These are phyloP conservation scores for Carapus acus DNA, from an alignment of 2,797 vertebrate species.

Conservation along the genomic window DNA sequence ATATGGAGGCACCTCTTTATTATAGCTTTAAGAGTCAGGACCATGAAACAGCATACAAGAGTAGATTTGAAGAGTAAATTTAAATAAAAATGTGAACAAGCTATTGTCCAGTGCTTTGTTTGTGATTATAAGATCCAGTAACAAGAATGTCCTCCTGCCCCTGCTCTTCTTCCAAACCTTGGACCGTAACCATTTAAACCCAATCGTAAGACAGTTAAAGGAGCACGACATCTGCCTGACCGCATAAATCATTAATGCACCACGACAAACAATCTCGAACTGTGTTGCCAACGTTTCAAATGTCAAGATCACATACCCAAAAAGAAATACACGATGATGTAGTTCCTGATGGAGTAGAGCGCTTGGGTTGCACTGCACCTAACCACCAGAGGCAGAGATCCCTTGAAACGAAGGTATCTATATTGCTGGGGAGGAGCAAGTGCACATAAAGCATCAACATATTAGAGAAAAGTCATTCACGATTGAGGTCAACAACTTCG, in stretches of 20 bases:
- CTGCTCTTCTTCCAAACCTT: background rate
- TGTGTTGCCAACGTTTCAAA: background rate
- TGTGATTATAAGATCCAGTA: background rate
- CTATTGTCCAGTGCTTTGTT: background rate
- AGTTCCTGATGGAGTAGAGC: slow-evolving; percentile 85
- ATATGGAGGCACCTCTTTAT: background rate
- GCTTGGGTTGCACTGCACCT: slow-evolving; percentile 86
- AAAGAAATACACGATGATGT: slow-evolving; percentile 82
- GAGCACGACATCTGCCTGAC: background rate
- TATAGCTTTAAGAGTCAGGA: background rate
- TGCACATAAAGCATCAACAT: too few species aligned
- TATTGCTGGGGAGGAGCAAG: slow-evolving; percentile 84
- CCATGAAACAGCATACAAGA: background rate
- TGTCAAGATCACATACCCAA: slow-evolving; percentile 77
- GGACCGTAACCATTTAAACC: background rate
- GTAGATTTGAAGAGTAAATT: background rate
- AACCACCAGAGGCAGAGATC: slow-evolving; percentile 77
- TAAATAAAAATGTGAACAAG: background rate
- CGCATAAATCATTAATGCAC: background rate
- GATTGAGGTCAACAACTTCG: background rate
- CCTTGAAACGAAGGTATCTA: slow-evolving; percentile 90
- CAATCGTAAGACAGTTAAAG: background rate
- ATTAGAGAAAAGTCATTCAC: too few species aligned
- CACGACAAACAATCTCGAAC: background rate
- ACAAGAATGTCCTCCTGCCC: background rate